Evolutionary conservation across 1,140 invertebrate species (phyloP).

Genomic region (Camponotus floridanus): DNA sequence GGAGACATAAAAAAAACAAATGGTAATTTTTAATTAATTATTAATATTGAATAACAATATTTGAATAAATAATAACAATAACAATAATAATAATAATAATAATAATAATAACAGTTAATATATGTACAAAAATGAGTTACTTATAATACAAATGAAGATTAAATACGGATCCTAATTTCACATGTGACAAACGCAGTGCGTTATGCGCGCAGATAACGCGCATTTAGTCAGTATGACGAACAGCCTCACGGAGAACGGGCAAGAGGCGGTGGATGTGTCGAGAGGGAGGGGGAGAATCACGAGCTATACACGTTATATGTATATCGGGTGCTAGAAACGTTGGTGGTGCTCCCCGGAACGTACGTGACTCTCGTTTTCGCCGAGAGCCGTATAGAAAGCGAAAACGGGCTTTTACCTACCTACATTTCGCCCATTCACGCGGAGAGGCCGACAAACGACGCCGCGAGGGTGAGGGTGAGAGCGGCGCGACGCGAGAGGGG

Average conservation of each 20-base stretch:
- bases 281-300: constrained; percentile 40
- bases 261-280: constrained; percentile 2
- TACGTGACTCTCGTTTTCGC: constrained; percentile 86
- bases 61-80: no score
- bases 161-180: neutral
- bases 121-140: neutral
- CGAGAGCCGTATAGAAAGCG: constrained; percentile 84
- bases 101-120: neutral
- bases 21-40: no score
- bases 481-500: neutral
- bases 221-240: constrained; percentile 62
- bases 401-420: constrained; percentile 85
- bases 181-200: neutral
- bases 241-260: constrained; percentile 19
- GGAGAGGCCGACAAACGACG: constrained; percentile 76
- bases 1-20: no score
- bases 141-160: neutral
- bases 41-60: no score
- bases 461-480: constrained; percentile 52
- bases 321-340: constrained; percentile 78
- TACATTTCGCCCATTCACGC: constrained; percentile 86
- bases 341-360: constrained; percentile 78
- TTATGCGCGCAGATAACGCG: constrained; percentile 39
- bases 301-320: constrained; percentile 61
- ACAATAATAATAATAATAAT: constrained; percentile 1